phyloP scores from a whole-genome alignment of 2,888 invertebrate genomes.

The Eutolmus rufibarbis region DNA sequence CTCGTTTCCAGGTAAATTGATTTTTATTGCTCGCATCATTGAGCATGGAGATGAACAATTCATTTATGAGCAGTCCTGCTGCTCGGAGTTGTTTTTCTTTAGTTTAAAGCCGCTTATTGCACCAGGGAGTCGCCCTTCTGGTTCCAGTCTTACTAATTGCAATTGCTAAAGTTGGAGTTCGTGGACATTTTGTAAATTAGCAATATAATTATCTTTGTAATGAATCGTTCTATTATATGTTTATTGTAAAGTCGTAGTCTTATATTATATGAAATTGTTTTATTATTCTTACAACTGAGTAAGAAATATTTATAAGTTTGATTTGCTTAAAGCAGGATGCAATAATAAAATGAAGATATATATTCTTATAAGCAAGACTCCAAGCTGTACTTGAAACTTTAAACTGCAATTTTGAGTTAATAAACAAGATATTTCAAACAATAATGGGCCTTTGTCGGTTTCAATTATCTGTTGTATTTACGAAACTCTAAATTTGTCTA shows the following conservation, averaged over 20 bases:
- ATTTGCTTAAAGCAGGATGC: too few relatives aligned
- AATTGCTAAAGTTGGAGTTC: neutral
- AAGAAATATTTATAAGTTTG: neutral
- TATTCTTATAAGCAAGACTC: too few relatives aligned
- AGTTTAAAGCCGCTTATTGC: neutral
- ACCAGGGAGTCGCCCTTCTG: neutral
- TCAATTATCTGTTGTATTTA: too few relatives aligned
- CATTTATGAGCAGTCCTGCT: neutral
- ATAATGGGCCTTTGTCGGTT: too few relatives aligned
- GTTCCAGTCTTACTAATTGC: neutral
- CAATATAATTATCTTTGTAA: neutral
- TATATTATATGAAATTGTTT: neutral
- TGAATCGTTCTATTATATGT: too few relatives aligned
- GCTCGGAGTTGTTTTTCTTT: neutral
- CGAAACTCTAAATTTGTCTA: too few relatives aligned
- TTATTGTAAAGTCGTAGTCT: neutral
- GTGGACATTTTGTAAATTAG: neutral
- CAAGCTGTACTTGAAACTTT: too few relatives aligned
- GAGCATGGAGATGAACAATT: neutral
- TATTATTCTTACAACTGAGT: neutral
- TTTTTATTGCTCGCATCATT: neutral
- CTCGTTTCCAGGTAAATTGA: neutral
- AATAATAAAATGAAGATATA: too few relatives aligned
- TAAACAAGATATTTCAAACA: too few relatives aligned
- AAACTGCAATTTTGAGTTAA: too few relatives aligned